Evolutionary conservation across 2,797 vertebrate genomes (phyloP).

Genomic region (Hippopotamyrus pictus): DNA sequence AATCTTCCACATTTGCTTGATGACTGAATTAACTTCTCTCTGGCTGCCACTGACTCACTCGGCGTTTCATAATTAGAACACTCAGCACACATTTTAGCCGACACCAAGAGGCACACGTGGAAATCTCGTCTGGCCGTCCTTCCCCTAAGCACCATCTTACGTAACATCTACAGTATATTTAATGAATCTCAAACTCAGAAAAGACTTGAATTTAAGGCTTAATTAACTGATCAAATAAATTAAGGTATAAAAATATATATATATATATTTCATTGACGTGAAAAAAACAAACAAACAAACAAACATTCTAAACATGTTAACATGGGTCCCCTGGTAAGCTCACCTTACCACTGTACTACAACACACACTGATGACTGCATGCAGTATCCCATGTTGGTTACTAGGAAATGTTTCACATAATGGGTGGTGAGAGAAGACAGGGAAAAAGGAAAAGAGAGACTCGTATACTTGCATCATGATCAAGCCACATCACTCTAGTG

Average conservation of each 20-base stretch:
- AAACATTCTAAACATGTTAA: background rate
- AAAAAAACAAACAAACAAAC: background rate
- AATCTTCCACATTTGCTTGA: background rate
- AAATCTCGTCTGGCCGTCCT: background rate
- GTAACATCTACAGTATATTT: background rate
- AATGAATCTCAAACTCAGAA: background rate
- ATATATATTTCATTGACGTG: background rate
- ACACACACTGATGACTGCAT: background rate
- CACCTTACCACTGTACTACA: background rate
- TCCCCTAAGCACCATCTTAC: background rate
- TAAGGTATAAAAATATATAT: background rate
- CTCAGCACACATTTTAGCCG: background rate
- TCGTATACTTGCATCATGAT: background rate
- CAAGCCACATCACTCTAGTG: background rate
- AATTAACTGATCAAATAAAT: background rate
- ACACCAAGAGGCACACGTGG: background rate
- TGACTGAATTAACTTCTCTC: conserved; percentile 4
- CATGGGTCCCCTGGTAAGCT: background rate
- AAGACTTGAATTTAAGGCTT: background rate
- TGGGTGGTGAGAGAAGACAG: background rate
- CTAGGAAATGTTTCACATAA: background rate
- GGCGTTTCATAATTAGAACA: background rate
- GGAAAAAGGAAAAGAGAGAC: background rate
- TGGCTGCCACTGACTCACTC: background rate
- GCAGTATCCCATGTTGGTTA: background rate